Conservation (phyloP, 2,888 invertebrate genomes). For the Notodromas monacha region DNA sequence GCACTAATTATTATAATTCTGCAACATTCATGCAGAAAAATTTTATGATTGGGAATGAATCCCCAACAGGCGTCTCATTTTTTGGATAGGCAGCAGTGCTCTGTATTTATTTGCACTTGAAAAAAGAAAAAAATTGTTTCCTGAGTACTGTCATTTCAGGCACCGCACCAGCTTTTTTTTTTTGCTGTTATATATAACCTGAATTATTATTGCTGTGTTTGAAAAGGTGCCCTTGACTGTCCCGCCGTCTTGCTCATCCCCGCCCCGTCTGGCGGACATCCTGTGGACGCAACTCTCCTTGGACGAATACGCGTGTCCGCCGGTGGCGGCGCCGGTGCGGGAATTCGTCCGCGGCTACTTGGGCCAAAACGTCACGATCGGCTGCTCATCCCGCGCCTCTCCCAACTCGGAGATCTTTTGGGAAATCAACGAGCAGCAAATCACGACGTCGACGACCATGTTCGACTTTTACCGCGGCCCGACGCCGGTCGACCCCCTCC, state of each 20-base stretch:
- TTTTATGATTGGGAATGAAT: too few species aligned
- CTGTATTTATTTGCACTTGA: too few species aligned
- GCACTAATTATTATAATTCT: too few species aligned
- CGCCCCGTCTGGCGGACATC: conserved; percentile 22
- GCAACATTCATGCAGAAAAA: too few species aligned
- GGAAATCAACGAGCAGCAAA: conserved; percentile 14
- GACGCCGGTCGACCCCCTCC: background rate
- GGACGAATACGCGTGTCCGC: conserved; percentile 43
- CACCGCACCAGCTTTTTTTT: too few species aligned
- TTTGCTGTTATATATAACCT: too few species aligned
- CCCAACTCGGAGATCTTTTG: conserved; percentile 48
- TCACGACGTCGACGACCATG: background rate
- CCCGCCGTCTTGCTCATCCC: conserved; percentile 33
- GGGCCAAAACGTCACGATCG: conserved; percentile 39
- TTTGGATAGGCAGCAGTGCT: too few species aligned
- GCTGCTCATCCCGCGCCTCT: conserved; percentile 42
- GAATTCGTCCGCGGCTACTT: background rate
- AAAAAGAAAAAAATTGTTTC: too few species aligned
- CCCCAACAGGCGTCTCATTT: too few species aligned
- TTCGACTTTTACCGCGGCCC: conserved; percentile 24
- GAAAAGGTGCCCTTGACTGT: conserved; percentile 37
- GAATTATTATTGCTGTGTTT: too few species aligned
- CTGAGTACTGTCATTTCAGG: too few species aligned
- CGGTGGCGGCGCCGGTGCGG: conserved; percentile 14
- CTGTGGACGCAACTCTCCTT: conserved; percentile 15